Base-by-base conservation (phyloP, 2,797 vertebrate species). In the Halcyon badia region DNA sequence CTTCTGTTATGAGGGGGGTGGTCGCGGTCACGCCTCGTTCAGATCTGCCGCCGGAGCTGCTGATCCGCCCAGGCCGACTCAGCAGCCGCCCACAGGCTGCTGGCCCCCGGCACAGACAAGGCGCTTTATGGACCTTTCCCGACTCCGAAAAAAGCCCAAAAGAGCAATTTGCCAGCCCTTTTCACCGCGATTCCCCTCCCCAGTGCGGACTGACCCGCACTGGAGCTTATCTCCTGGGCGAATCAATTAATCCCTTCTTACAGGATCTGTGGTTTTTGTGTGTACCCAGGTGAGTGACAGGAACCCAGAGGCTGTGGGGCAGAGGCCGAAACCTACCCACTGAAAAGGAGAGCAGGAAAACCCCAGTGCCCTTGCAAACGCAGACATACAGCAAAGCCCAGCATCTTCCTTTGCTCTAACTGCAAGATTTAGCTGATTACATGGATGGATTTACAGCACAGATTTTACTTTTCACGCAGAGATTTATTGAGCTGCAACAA, bases 401-500 rank as follows among this genome's bases (percentile, higher is more conserved):
- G 49, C 3, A 22, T 6, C 20, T 30, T 60, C 35, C 25, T 87
- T 41, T 72, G 14, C 58, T 83, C 33, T 56, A n/a, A 82, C 33
- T 60, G 22, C 16, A 62, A 79, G 54, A 51, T 44, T 44, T 60
- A 90, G 64, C 56, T 80, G 86, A 52, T 77, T 66, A 33, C 14
- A 44, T 2, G 71, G n/a, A 41, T 49, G 71, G 81, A 90, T 91
- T 96, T 88, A 44, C 33, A 62, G 56, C 56, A 77, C 48, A 77
- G 70, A 87, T 95, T 95, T 95, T 84, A 64, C 44, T 77, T 68
- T 70, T 94, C 31, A 58, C 2, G 0, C 25, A 49, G 84, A 96
- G 49, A 91, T 89, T 96, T 94, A 92, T 65, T 87, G 84, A 95
- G 86, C 77, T 95, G 69, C 61, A 94, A 62, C 4, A 37, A 95